These are phyloP conservation scores for Chaetophractus vellerosus DNA, from an alignment of 2,797 vertebrate genomes.

Conservation along the genomic window DNA sequence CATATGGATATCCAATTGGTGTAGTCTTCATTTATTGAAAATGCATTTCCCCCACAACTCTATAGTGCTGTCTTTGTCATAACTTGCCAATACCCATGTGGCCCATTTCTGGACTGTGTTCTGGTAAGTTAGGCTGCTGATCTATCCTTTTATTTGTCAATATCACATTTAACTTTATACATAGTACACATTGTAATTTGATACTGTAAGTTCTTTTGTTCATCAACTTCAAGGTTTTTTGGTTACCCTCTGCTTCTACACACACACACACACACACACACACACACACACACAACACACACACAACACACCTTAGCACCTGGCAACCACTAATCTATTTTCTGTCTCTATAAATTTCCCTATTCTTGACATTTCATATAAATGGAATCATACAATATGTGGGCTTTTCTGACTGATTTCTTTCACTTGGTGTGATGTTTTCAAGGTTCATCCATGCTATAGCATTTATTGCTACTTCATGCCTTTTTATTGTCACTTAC, in stretches of 20 bases:
- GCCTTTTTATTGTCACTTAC: not conserved
- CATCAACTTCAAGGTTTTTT: not conserved
- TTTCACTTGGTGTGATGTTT: not conserved
- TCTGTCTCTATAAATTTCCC: not conserved
- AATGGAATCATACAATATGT: not conserved
- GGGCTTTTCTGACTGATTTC: not conserved
- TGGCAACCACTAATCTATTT: not conserved
- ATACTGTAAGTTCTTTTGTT: not conserved
- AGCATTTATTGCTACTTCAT: not conserved
- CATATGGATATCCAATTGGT: no score
- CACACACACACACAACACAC: no score
- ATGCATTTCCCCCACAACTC: not conserved
- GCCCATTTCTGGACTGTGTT: not conserved
- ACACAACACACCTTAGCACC: no score
- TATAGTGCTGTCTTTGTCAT: not conserved
- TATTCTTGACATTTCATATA: not conserved
- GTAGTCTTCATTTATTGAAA: no score
- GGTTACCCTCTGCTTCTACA: no score
- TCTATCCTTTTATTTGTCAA: not conserved
- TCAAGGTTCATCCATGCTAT: not conserved
- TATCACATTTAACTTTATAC: not conserved
- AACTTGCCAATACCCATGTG: not conserved
- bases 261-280: no score
- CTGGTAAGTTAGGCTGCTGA: not conserved
- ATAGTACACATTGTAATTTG: not conserved